Evolutionary conservation across 2,113 vertebrate species (phyloP).

Genomic region (Thamnophis sirtalis): DNA sequence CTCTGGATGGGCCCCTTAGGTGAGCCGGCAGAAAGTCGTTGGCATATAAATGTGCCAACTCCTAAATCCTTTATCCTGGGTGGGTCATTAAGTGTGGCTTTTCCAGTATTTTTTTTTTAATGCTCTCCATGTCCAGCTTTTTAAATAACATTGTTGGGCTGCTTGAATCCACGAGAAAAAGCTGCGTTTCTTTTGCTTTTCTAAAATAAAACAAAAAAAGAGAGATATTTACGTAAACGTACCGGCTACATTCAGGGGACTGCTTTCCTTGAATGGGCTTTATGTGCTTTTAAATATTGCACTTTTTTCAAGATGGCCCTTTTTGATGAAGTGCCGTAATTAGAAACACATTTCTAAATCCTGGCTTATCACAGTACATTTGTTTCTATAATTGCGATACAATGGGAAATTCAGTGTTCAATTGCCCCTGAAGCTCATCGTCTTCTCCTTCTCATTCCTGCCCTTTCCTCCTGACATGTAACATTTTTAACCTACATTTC

Average conservation of each 20-base stretch:
- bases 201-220: not conserved
- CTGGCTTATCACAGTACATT: conserved; percentile 35
- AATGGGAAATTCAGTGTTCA: conserved; percentile 40
- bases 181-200: not conserved
- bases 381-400: conserved; percentile 48
- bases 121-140: not conserved
- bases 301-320: not conserved
- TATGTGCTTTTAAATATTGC: not conserved
- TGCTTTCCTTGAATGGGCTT: not conserved
- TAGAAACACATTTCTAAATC: conserved; percentile 41
- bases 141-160: not conserved
- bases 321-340: conserved; percentile 35
- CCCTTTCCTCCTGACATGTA: conserved; percentile 31
- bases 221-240: not conserved
- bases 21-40: not conserved
- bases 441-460: conserved; percentile 36
- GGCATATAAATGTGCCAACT: not conserved
- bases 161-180: not conserved
- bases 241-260: not conserved
- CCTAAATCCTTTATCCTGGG: not conserved
- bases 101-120: not conserved
- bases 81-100: not conserved
- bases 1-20: not conserved
- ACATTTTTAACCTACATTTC: conserved; percentile 47
- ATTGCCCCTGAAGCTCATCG: conserved; percentile 46